Evolutionary conservation across 2,888 invertebrate genomes (phyloP).

Genomic region (Macrophya alboannulata): DNA sequence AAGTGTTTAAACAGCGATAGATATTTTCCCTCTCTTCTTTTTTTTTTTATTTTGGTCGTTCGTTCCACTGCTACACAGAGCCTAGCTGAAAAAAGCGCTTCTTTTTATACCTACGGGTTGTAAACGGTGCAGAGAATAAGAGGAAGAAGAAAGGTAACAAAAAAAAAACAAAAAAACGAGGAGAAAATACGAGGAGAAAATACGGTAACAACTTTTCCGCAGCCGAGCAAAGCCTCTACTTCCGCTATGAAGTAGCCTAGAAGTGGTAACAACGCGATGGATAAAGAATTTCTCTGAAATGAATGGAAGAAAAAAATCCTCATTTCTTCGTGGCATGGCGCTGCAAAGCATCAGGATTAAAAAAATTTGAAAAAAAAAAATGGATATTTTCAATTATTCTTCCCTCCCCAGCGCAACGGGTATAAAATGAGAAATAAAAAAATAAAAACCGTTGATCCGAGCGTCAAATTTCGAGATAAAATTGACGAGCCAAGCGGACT

Average conservation of each 20-base stretch:
- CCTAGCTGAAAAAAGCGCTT: not conserved
- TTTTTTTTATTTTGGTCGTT: not conserved
- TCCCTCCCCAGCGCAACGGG: not conserved
- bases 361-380: not conserved
- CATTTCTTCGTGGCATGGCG: not conserved
- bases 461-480: constrained; percentile 39
- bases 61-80: not conserved
- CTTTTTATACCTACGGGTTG: not conserved
- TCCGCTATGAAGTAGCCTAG: not conserved
- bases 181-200: not conserved
- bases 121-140: not conserved
- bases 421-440: not conserved
- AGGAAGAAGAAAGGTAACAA: not conserved
- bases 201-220: not conserved
- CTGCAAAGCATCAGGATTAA: not conserved
- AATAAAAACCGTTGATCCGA: constrained; percentile 11
- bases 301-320: not conserved
- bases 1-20: constrained; percentile 64
- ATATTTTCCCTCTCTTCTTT: constrained; percentile 5
- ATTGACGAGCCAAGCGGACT: constrained; percentile 64
- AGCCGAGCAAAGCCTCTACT: not conserved
- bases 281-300: not conserved
- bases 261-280: not conserved
- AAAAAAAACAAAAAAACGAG: not conserved
- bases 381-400: not conserved